Conservation (phyloP, 2,888 invertebrate species). For the Tipula confusa region DNA sequence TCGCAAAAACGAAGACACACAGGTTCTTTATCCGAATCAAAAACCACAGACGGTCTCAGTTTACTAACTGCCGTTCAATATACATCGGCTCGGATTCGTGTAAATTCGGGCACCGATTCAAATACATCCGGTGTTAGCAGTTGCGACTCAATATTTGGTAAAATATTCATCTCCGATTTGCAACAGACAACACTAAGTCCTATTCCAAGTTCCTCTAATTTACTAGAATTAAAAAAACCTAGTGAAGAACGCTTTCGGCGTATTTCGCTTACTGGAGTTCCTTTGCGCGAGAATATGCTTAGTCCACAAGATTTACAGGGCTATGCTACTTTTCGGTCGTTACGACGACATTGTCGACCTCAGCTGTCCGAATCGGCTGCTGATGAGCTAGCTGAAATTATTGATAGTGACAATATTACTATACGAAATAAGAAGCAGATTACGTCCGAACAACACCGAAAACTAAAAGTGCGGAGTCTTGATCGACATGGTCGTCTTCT, state of each 20-base stretch:
- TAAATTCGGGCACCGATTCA: constrained; percentile 65
- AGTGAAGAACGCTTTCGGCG: constrained; percentile 40
- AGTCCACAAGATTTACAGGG: constrained; percentile 73
- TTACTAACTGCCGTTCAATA: constrained; percentile 40
- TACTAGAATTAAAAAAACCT: constrained; percentile 53
- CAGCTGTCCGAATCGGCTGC: constrained; percentile 62
- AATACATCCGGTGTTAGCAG: constrained; percentile 80
- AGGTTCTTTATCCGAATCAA: constrained; percentile 63
- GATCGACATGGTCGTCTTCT: constrained; percentile 42
- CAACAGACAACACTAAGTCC: constrained; percentile 78
- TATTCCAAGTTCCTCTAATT: constrained; percentile 78
- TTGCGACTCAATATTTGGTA: constrained; percentile 67
- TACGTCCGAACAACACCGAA: constrained; percentile 44
- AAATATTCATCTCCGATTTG: constrained; percentile 58
- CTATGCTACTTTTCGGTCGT: constrained; percentile 65
- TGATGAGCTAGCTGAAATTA: constrained; percentile 55
- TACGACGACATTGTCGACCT: constrained; percentile 63
- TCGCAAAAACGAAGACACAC: constrained; percentile 54
- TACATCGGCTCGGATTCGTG: constrained; percentile 51
- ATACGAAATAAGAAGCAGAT: constrained; percentile 43
- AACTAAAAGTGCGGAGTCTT: constrained; percentile 46
- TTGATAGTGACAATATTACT: constrained; percentile 41
- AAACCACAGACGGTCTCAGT: constrained; percentile 58
- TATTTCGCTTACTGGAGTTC: constrained; percentile 42
- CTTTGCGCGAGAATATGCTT: constrained; percentile 48